A percentile compares a stretch with the other conserved stretches of the same genome.
Conservation (phyloP, 2,113 vertebrate genomes). For the Catharus bicknelli region DNA sequence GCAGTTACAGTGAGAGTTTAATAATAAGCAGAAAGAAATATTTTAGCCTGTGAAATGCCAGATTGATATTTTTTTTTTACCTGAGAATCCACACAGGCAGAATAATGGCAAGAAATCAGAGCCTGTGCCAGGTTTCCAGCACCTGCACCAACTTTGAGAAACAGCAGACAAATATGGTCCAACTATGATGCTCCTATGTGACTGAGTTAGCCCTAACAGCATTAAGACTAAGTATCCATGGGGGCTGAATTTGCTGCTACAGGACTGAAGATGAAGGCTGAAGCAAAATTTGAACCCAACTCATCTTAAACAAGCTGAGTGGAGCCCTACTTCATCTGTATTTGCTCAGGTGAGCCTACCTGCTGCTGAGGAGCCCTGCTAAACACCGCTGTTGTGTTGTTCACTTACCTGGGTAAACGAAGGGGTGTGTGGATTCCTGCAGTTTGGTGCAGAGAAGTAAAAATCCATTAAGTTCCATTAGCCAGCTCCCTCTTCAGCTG, state of each 20-base stretch:
- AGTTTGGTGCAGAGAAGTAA: neutral
- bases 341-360: neutral
- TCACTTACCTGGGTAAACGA: neutral
- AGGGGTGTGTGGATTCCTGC: neutral
- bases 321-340: neutral
- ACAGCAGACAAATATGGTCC: neutral
- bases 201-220: neutral
- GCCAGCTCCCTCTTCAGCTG: neutral
- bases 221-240: neutral
- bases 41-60: neutral
- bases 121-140: neutral
- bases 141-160: neutral
- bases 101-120: neutral
- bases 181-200: neutral
- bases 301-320: neutral
- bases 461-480: neutral
- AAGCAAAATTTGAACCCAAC: neutral
- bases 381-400: neutral
- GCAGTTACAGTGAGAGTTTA: neutral
- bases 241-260: neutral
- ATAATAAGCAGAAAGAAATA: neutral
- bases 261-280: neutral
- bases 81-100: neutral
- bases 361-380: neutral
- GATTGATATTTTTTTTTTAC: neutral